phyloP scores from a whole-genome alignment of 2,888 invertebrate species.

The Oscheius sp. region DNA sequence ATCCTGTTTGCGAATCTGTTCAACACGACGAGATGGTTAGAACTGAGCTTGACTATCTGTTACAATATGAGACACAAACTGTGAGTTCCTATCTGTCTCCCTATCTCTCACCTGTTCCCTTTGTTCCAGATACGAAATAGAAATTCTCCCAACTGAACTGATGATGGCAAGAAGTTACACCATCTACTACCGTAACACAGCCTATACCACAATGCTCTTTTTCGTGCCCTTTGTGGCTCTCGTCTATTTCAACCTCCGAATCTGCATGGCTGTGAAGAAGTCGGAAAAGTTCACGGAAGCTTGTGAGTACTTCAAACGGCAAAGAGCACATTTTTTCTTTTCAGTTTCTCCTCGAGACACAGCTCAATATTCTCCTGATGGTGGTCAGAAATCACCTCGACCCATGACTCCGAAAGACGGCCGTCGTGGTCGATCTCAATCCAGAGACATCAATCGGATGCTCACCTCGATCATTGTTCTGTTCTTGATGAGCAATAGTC shows the following conservation, averaged over 20 bases:
- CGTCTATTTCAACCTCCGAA: conserved; percentile 60
- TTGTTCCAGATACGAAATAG: conserved; percentile 44
- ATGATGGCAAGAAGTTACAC: conserved; percentile 57
- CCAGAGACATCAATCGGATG: conserved; percentile 62
- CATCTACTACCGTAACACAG: conserved; percentile 57
- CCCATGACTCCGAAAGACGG: background rate
- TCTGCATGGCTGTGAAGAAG: conserved; percentile 41
- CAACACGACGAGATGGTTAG: conserved; percentile 65
- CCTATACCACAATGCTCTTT: conserved; percentile 65
- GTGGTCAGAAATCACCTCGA: background rate
- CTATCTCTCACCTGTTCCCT: background rate
- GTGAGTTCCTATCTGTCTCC: background rate
- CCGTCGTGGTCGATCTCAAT: background rate
- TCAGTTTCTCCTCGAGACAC: background rate
- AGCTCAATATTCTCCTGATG: background rate
- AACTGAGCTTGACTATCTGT: conserved; percentile 54
- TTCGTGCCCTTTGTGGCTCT: conserved; percentile 62
- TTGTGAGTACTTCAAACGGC: background rate
- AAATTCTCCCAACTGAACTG: conserved; percentile 57
- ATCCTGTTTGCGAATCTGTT: conserved; percentile 56
- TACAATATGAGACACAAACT: conserved; percentile 28
- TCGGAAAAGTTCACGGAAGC: background rate
- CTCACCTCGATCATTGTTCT: conserved; percentile 66
- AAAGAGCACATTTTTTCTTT: background rate
- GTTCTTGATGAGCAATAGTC: conserved; percentile 65